phyloP scores from a whole-genome alignment of 2,113 vertebrate species.

The Labeo rohita region DNA sequence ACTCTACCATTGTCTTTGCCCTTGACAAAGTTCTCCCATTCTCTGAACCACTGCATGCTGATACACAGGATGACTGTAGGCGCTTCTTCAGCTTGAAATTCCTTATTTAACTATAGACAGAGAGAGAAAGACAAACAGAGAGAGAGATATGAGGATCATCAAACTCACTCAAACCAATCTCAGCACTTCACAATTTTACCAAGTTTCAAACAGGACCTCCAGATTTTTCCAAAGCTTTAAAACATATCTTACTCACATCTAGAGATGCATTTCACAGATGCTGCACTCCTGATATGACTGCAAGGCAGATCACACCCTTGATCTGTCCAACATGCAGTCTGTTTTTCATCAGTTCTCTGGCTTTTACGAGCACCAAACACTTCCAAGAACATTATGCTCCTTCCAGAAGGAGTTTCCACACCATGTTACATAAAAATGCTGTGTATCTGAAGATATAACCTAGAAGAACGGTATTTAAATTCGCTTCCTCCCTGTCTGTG shows the following conservation, averaged over 20 bases:
- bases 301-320: background rate
- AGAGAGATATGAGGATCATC: background rate
- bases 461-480: background rate
- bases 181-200: background rate
- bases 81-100: slow-evolving; percentile 96
- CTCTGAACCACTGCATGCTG: slow-evolving; percentile 99
- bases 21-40: slow-evolving; percentile 98
- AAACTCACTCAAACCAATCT: background rate
- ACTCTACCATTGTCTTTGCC: slow-evolving; percentile 91
- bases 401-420: background rate
- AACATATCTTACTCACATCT: background rate
- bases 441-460: background rate
- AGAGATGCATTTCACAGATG: background rate
- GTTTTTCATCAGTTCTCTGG: slow-evolving; percentile 11
- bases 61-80: slow-evolving; percentile 92
- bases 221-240: slow-evolving; percentile 3
- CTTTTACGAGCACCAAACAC: background rate
- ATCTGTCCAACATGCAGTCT: slow-evolving; percentile 13
- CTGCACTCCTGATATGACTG: background rate
- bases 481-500: background rate
- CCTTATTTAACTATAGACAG: slow-evolving; percentile 90
- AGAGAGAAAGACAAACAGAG: background rate
- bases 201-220: background rate
- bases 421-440: background rate
- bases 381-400: slow-evolving; percentile 13